Evolutionary conservation across 2,113 vertebrate species (phyloP), one percentile per base, ranked within the genome.

Genomic region (Heterotis niloticus): DNA sequence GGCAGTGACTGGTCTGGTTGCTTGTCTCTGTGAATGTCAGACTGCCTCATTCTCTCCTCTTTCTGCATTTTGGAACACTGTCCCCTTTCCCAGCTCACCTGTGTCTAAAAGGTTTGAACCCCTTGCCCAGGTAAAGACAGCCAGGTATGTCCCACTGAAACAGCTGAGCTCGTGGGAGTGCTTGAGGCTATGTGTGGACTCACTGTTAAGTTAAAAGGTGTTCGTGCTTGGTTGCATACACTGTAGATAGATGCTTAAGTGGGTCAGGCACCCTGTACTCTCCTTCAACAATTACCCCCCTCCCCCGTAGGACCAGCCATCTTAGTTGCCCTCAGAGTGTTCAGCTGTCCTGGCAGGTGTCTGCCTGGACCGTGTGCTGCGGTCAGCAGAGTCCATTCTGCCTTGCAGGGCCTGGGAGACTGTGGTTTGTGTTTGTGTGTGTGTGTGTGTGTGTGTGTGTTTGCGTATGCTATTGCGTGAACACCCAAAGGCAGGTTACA

Each of bases 361-460:
- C 51, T 71, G 26, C 26, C 28, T 16, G 28, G 7, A 11, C 28
- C 54, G 18, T 78, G 52, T 29, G 59, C 59, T 62, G 59, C 3
- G 59, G 3, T 62, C 59, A 62, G 59, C 59, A 62, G 34, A 44
- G 59, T 62, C 59, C 59, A 62, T 20, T 62, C 59, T 62, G 59
- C 20, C 59, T 20, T 62, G 20, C 59, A 62, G 20, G 1, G 59
- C 3, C 14, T 17, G 59, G 59, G 59, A 62, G 14, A 56, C 64
- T 68, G n/a, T 34, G 65, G 7, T 69, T 2, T 44, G 34, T 44
- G 34, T 44, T 23, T 54, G 51, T 77, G 13, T 26, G 23, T 77
- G 64, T 67, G n/a, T 56, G 64, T 57, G 23, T 56, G 64, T 68
- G 29, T 66, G 77, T 78, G 79, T 56, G 77, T 60, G 34, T 64